phyloP scores from a whole-genome alignment of 2,797 vertebrate species.

The Pseudochromis fuscus region DNA sequence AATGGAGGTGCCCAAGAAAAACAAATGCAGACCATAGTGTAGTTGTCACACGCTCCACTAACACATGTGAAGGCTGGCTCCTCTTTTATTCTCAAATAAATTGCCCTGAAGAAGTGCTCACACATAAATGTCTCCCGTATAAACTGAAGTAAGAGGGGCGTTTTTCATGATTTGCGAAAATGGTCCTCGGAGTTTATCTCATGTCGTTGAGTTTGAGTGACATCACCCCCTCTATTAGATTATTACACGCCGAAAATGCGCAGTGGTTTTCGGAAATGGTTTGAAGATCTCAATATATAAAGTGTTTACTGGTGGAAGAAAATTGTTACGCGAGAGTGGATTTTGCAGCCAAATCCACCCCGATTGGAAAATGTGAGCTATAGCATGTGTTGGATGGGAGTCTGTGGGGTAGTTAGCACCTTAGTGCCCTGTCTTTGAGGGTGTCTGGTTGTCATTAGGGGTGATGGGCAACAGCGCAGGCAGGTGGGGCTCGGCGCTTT shows the following conservation, averaged over 20 bases:
- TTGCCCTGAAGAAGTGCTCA: slow-evolving; percentile 78
- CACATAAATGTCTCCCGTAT: slow-evolving; percentile 74
- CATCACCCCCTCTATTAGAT: slow-evolving; percentile 69
- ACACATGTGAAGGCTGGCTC: slow-evolving; percentile 76
- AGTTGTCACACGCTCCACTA: slow-evolving; percentile 80
- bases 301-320: slow-evolving; percentile 36
- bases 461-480: slow-evolving; percentile 73
- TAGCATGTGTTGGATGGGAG: too few relatives aligned
- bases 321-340: slow-evolving; percentile 40
- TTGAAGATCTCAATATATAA: slow-evolving; percentile 34
- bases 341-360: slow-evolving; percentile 23
- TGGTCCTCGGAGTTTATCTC: slow-evolving; percentile 67
- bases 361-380: slow-evolving; percentile 62
- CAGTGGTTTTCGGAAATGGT: slow-evolving; percentile 38
- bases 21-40: slow-evolving; percentile 82
- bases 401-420: slow-evolving; percentile 76
- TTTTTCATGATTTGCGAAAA: slow-evolving; percentile 81
- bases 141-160: slow-evolving; percentile 65
- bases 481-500: slow-evolving; percentile 75
- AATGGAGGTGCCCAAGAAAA: slow-evolving; percentile 79
- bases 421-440: slow-evolving; percentile 65
- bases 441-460: slow-evolving; percentile 82
- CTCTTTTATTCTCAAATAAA: slow-evolving; percentile 81
- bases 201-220: slow-evolving; percentile 74
- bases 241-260: slow-evolving; percentile 55